Evolutionary conservation across 92 coral and sea anemone genomes (phyloP).

Genomic region (Heteractis magnifica): DNA sequence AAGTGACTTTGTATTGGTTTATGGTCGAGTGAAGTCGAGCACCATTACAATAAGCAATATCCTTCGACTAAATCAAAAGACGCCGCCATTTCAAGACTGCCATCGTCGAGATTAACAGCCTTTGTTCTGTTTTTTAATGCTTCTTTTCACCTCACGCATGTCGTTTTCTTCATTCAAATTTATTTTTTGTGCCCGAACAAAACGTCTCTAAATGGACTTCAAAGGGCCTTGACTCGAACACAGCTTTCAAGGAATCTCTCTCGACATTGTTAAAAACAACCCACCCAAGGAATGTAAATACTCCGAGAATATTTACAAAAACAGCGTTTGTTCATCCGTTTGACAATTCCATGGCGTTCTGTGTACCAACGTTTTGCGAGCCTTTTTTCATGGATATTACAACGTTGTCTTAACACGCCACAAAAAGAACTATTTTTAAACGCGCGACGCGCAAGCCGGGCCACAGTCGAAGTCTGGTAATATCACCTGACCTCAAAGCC

Average conservation of each 20-base stretch:
- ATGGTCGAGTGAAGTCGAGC: neutral
- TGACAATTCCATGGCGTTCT: slow-evolving; percentile 25
- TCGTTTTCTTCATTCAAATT: slow-evolving; percentile 10
- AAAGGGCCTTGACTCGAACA: neutral
- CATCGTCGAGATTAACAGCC: slow-evolving; percentile 10
- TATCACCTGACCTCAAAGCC: neutral
- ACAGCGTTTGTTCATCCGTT: slow-evolving; percentile 10
- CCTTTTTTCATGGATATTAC: neutral
- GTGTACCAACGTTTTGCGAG: slow-evolving; percentile 4
- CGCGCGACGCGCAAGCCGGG: neutral
- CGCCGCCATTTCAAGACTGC: slow-evolving; percentile 18
- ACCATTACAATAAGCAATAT: slow-evolving; percentile 25
- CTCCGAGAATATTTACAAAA: neutral
- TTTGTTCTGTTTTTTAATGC: slow-evolving; percentile 13
- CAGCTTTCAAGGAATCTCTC: slow-evolving; percentile 3
- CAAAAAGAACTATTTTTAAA: neutral
- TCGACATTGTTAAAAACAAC: neutral
- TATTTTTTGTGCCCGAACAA: slow-evolving; percentile 19
- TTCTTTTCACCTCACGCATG: slow-evolving; percentile 26
- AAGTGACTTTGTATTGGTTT: neutral
- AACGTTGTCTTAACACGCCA: slow-evolving; percentile 9
- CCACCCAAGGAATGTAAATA: slow-evolving; percentile 6
- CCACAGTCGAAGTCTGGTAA: neutral
- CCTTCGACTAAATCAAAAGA: slow-evolving; percentile 6
- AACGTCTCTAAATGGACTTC: neutral